Base-by-base conservation (phyloP, 2,113 vertebrate species). In the Cryptomyrus ogoouensis region DNA sequence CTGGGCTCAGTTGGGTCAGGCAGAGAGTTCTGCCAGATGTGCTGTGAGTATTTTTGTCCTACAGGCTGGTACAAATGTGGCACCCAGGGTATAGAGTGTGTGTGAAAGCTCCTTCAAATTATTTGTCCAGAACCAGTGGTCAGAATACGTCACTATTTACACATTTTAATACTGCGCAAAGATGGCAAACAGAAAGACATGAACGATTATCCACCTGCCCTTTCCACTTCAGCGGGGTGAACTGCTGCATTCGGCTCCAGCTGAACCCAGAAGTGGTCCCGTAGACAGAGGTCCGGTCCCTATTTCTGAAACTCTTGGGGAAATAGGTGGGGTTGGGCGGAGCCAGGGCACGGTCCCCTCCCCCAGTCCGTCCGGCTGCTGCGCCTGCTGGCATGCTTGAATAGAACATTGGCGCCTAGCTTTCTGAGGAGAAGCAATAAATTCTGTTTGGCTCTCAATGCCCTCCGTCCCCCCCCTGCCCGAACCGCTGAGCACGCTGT, bases 41-140 rank as follows among this genome's bases (percentile, higher is more conserved):
- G 47, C 83, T 49, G 83, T 50, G 83, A 46, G 47, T 86, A 50
- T 86, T 86, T 86, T 86, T 86, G 83, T 86, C 83, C 46, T 50
- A 47, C 24, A 86, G 21, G 83, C 83, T 50, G 46, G 83, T 49
- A 86, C 46, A 5, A 47, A 86, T 86, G 83, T 86, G 83, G 74
- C 35, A 42, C 83, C 49, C 17, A n/a, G n/a, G 15, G 83, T 50
- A 50, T 8, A 13, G n/a, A 86, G 3, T 85, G 15, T 35, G 47
- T 5, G 47, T 50, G 47, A 46, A 27, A 24, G 44, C 24, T 31
- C 42, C n/a, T 49, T 49, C n/a, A 50, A 49, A 86, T 50, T 50
- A 50, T 86, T 86, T 50, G n/a, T 50, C 46, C 83, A 86, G 83
- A 86, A 86, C 24, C 10, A 5, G 44, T 49, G 44, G 19, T 86